Conservation (phyloP, 2,113 vertebrate species). For the Nibea coibor region DNA sequence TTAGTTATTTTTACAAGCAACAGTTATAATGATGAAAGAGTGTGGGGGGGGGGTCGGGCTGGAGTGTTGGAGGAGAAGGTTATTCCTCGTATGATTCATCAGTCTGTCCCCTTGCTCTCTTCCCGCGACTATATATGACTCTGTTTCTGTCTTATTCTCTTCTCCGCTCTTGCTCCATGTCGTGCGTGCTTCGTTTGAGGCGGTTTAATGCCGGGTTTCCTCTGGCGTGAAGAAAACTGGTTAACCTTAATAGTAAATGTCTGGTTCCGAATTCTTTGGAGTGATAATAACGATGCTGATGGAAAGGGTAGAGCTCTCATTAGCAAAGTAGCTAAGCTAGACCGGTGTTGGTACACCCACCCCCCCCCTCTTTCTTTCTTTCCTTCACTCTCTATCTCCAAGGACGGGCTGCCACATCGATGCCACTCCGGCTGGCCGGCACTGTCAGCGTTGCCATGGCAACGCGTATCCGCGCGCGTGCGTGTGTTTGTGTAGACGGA, state of each 20-base stretch:
- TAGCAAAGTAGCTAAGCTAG: conserved; percentile 6
- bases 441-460: conserved; percentile 69
- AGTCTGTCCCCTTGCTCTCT: conserved; percentile 12
- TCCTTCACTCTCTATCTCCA: conserved; percentile 15
- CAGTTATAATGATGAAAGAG: conserved; percentile 60
- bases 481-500: conserved; percentile 8
- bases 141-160: background rate
- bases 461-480: conserved; percentile 37
- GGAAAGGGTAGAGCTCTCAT: conserved; percentile 7
- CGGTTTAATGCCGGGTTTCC: too few relatives aligned
- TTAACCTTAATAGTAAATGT: too few relatives aligned
- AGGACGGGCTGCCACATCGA: conserved; percentile 62
- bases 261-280: too few relatives aligned
- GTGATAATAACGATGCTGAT: too few relatives aligned
- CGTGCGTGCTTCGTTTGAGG: too few relatives aligned
- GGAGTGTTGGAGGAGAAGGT: conserved; percentile 13
- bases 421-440: conserved; percentile 55
- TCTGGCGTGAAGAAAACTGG: too few relatives aligned
- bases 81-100: conserved; percentile 47
- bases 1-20: conserved; percentile 73
- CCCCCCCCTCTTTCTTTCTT: background rate
- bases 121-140: background rate
- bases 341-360: background rate
- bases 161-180: background rate
- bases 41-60: background rate